Base-by-base conservation (phyloP, 2,113 vertebrate genomes). In the Nematolebias whitei region DNA sequence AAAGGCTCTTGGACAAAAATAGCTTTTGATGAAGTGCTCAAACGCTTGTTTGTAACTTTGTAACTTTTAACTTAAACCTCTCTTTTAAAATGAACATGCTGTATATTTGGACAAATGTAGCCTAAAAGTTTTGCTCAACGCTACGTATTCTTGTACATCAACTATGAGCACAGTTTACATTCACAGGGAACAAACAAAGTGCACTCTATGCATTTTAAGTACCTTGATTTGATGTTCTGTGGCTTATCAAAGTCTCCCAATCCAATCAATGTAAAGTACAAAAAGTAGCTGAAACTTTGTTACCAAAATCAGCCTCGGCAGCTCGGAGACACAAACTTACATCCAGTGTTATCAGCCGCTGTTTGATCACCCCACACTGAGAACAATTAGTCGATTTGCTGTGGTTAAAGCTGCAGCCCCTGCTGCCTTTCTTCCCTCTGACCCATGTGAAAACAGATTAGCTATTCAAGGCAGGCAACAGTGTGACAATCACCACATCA, bases 381-480 rank as follows among this genome's bases (percentile, higher is more conserved):
- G 67, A 87, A 87, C 88, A 86, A 86, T 88, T 78, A 75, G 74
- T 58, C 51, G 52, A 84, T 90, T 77, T 76, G 77, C 74, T 35
- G 68, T 53, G 78, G 84, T 72, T 81, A 49, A 78, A 87, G 38
- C 68, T n/a, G 64, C 45, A 19, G 61, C 61, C 52, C 61, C 66
- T 6, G 47, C 58, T 51, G 55, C 54, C 68, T 84, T 84, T 87
- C 71, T 88, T 89, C 82, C 71, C 65, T 22, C 70, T 84, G 88
- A 88, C 87, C 87, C 61, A 53, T 77, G 77, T 78, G 74, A 69
- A 82, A 86, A 78, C 74, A 88, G 88, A 91, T 91, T 90, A 88
- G 79, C 85, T 77, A 87, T 85, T 86, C 79, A 85, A 87, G 76
- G 84, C 82, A 62, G 69, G 67, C 75, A 66, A 19, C 57, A 19